Evolutionary conservation across 2,113 vertebrate genomes (phyloP), one percentile per base, ranked within the genome.

Genomic region (Sander vitreus): DNA sequence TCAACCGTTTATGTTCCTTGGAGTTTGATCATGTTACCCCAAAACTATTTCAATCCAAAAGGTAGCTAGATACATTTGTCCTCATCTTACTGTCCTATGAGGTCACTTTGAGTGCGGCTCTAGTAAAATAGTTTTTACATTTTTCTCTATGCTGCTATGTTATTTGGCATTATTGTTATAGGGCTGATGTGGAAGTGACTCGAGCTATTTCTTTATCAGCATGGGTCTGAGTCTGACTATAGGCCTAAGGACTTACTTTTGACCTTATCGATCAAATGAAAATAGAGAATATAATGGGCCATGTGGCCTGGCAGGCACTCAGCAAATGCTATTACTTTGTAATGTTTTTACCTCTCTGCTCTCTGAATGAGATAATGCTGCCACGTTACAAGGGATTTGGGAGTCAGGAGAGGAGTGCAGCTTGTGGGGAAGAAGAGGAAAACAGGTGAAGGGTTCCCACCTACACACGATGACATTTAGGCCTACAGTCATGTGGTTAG

Each of bases 381-480:
- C 30, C 69, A 68, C 36, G 11, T 54, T 50, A 65, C 51, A 64
- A 1, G 27, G 6, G 30, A 45, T 64, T 5, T 39, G 12, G 11
- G 6, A 71, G 27, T 23, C 33, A 45, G 27, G 19, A 63, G 18
- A 53, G 27, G 19, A 63, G 13, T 47, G 48, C 27, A 19, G 51
- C 23, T 48, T 0, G 8, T 47, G 30, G 3, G 27, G 48, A 21
- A 51, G 45, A 33, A 48, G 16, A 71, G 72, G 58, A 74, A 27
- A 74, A n/a, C 58, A 71, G 30, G 62, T 72, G 53, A 65, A 57
- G 27, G 27, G 27, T 47, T 54, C 36, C 70, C 48, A 67, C 60
- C 62, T 15, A 57, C 55, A 59, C 18, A 53, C n/a, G 5, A 73
- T 25, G 53, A 54, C 23, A 48, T 48, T 48, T 33, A 27, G 2